Base-by-base conservation (phyloP, 2,797 vertebrate species). In the Microchirus variegatus region DNA sequence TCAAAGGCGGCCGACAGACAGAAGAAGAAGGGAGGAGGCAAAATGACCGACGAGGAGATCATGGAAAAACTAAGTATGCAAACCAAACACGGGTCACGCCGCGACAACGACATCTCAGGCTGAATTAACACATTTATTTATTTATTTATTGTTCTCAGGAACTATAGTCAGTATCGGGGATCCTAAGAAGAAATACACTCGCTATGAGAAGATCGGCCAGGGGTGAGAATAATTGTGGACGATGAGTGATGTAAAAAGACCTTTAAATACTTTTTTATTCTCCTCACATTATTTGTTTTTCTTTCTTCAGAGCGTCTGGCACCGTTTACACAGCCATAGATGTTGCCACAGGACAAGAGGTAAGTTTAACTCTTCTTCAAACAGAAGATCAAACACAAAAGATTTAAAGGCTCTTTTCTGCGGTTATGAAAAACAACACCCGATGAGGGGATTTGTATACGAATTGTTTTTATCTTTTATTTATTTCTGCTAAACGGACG, bases 271-370 rank as follows among this genome's bases (percentile, higher is more conserved):
- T 42, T 17, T 43, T 14, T 43, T 11, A 43, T 5, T n/a, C 9
- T 11, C 3, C 17, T 11, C 4, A 18, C n/a, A 17, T 10, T 18
- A 3, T n/a, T n/a, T 18, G 61, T 40, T 42, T 51, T 35, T 11
- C 15, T n/a, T 66, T n/a, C n/a, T 75, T 4, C 86, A 99, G 97
- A 75, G 97, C 97, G 26, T 99, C 97, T 70, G 97, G 97, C 71
- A 99, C 97, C 43, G 97, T 99, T 84, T 99, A 95, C 81, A 99
- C 97, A 79, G 97, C 97, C 77, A 98, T 96, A 54, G 97, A 99
- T 67, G 96, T 99, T 56, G 94, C 97, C 41, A 94, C 97, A 8
- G 97, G 97, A 67, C 96, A 98, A 81, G 97, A 99, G 94, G 97
- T 98, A 90, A 86, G 63, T 4, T 9, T 15, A 5, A 5, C 19